phyloP scores from a whole-genome alignment of 2,797 vertebrate genomes.

The Spinus olivaceus region DNA sequence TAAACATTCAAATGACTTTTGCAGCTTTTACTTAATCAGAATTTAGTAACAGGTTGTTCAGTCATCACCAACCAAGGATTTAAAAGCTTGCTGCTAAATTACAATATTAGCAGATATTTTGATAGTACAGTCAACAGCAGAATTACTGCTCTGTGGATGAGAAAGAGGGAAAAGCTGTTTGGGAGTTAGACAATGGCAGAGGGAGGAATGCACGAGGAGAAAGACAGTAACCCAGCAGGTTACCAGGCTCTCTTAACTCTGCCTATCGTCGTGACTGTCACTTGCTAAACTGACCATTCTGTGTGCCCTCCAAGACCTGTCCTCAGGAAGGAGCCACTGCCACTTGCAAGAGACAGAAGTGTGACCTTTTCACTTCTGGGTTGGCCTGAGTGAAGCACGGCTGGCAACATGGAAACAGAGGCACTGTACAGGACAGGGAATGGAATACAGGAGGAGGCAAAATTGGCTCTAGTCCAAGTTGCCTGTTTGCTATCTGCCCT shows the following conservation, averaged over 20 bases:
- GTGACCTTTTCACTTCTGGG: not conserved
- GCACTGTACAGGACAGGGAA: not conserved
- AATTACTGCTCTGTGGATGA: not conserved
- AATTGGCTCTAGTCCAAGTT: not conserved
- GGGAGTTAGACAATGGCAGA: not conserved
- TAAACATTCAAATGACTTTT: not conserved
- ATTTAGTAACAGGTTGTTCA: not conserved
- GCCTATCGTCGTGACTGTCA: not conserved
- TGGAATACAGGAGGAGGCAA: not conserved
- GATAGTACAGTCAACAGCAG: not conserved
- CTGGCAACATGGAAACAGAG: not conserved
- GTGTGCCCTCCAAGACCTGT: rapidly evolving
- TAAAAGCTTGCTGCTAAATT: not conserved
- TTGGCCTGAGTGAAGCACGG: not conserved
- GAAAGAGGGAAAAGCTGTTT: not conserved
- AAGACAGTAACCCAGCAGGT: not conserved
- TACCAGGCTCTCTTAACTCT: not conserved
- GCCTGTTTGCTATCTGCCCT: not conserved
- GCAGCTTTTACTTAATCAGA: not conserved
- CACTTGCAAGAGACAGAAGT: not conserved
- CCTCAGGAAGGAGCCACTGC: not conserved
- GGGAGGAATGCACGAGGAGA: not conserved
- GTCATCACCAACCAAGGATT: not conserved
- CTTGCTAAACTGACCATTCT: not conserved
- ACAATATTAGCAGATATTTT: not conserved